phyloP scores from a whole-genome alignment of 2,797 vertebrate genomes.

The Pseudomugil tenellus region DNA sequence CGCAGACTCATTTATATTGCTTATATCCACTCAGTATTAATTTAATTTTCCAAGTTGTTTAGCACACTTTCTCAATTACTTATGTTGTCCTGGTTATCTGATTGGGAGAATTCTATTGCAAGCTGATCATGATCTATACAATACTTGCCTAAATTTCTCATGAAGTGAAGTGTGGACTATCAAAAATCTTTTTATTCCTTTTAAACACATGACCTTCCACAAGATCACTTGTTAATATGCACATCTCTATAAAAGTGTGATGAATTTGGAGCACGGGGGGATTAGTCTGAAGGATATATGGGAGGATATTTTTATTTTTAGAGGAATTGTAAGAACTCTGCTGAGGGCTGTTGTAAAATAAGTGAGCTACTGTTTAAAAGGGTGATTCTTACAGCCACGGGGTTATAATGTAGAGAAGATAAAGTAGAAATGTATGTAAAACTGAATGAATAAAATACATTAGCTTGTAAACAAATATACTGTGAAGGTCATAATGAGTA shows the following conservation, averaged over 20 bases:
- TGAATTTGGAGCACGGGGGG: constrained; percentile 14
- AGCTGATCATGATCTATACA: not conserved
- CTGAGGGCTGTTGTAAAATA: constrained; percentile 48
- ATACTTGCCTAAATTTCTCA: no score
- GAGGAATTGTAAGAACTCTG: constrained; percentile 47
- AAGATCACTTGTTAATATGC: not conserved
- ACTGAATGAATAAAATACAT: not conserved
- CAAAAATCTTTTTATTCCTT: not conserved
- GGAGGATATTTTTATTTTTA: constrained; percentile 52
- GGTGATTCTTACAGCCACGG: constrained; percentile 44
- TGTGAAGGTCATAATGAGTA: no score
- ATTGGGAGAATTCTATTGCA: not conserved
- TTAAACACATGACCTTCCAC: not conserved
- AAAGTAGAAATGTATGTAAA: not conserved
- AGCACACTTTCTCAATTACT: not conserved
- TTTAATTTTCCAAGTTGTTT: no score
- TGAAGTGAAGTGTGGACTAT: not conserved
- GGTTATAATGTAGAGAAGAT: constrained; percentile 34
- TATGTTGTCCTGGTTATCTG: not conserved
- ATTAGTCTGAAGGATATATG: constrained; percentile 7
- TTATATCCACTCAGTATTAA: no score
- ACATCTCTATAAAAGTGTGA: not conserved
- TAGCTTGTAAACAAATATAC: not conserved
- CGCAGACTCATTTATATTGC: no score
- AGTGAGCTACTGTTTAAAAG: constrained; percentile 49